Base-by-base conservation (phyloP, 2,888 invertebrate genomes). In the Netelia inedita region DNA sequence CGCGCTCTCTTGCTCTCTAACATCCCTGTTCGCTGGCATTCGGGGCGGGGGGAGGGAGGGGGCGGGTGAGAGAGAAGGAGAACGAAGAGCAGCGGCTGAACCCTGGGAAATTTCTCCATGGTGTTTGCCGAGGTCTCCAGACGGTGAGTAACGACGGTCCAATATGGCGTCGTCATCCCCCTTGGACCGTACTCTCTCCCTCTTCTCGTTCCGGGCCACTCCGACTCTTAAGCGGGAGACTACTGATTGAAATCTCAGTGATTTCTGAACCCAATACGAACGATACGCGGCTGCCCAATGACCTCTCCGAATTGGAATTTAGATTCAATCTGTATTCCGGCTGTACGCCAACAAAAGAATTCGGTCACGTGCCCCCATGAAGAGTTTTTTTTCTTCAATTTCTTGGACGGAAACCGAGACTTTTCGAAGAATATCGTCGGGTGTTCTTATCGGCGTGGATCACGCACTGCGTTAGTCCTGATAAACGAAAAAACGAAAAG, bases 241-340 rank as follows among this genome's bases (percentile, higher is more conserved):
- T 75, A 78, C 88, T 90, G 91, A 92, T 92, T 90, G 89, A 90
- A 91, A 91, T 91, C 90, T 90, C 85, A 85, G 87, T 88, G 88
- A 91, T 91, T 90, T 89, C 82, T 83, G 35, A 66, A 81, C 59
- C 79, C 73, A 3, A 50, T 73, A 41, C 57, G 2, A 65, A 59
- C 65, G 66, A 50, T 79, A 61, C 66, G 82, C 61, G 59, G 55
- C 28, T 57, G 14, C 19, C 59, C 43, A 46, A 78, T 53, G 59
- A 63, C 28, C 21, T 68, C 16, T 65, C 53, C 71, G 79, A 82
- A 74, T 79, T 81, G 65, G 43, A 66, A 11, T 19, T 59, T 65
- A 35, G 84, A 85, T 85, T 55, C 28, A 59, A 82, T 82, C 82
- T 63, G 14, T 11, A 28, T 79, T 75, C 43, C 16, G 63, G 43